Evolutionary conservation across 2,888 invertebrate genomes (phyloP), one percentile per base, ranked within the genome.

Genomic region (Limnephilus marmoratus): DNA sequence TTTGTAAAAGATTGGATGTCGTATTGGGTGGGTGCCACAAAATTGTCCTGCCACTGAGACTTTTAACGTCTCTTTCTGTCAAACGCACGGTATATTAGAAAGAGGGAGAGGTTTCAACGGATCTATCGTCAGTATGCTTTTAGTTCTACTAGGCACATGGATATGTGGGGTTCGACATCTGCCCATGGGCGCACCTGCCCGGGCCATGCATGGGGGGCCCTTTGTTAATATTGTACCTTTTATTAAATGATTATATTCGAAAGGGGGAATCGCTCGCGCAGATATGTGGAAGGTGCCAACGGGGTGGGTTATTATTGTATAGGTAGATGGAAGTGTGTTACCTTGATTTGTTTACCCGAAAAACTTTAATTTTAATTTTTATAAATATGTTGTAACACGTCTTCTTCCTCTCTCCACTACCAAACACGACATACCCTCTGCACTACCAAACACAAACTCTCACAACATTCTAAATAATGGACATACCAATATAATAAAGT

Each of bases 1-100:
- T 91, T 92, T 92, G 90, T 90, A 85, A 93, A 93, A 93, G 92
- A 90, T 90, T 91, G 93, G 45, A 81, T 49, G 81, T 37, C 49
- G 29, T 81, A 81, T 90, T 87, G 90, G 87, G 85, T 86, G 81
- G 37, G 86, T 82, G 90, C 93, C 53, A 81, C 83, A n/a, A 34
- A 24, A 80, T 88, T 53, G 53, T 68, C 68, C 68, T 68, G 18
- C 68, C 68, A 68, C 24, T 68, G 68, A 68, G 68, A 24, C 68
- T 24, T 68, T 24, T 3, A 68, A 68, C 24, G n/a, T 68, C 68
- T 68, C 68, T 24, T 68, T 68, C 68, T n/a, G 4, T 68, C 24
- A 68, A 24, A n/a, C 24, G 68, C 68, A n/a, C n/a, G 24, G 68
- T 24, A 24, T 24, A 68, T 68, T 7, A 7, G 68, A 68, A 68